Conservation (phyloP, 1,140 invertebrate genomes). For the Bombus vancouverensis region DNA sequence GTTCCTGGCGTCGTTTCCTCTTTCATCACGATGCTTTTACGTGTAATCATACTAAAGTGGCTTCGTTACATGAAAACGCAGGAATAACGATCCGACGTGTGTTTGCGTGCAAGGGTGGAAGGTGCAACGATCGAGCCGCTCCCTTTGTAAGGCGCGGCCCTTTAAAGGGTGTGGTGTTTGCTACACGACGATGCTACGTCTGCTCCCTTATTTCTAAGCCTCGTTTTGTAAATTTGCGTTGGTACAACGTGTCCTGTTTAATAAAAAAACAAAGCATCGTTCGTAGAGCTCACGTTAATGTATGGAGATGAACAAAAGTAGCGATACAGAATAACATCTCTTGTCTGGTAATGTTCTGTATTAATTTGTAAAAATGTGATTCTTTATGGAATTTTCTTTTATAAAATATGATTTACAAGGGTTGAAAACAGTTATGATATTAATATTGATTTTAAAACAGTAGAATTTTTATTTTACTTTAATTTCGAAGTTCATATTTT, state of each 20-base stretch:
- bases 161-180: constrained; percentile 67
- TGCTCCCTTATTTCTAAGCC: constrained; percentile 51
- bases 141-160: constrained; percentile 67
- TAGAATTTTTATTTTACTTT: too few relatives aligned
- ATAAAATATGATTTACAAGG: too few relatives aligned
- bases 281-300: background rate
- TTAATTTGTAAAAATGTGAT: too few relatives aligned
- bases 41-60: constrained; percentile 69
- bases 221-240: constrained; percentile 2
- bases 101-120: constrained; percentile 69
- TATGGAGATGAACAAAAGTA: too few relatives aligned
- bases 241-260: constrained; percentile 3
- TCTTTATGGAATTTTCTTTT: too few relatives aligned
- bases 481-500: too few relatives aligned
- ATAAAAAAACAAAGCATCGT: constrained; percentile 6
- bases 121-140: constrained; percentile 69
- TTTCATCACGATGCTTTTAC: constrained; percentile 60
- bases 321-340: too few relatives aligned
- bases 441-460: too few relatives aligned
- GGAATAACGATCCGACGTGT: constrained; percentile 63
- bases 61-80: constrained; percentile 66
- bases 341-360: too few relatives aligned
- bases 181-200: constrained; percentile 40
- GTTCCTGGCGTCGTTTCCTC: constrained; percentile 21
- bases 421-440: too few relatives aligned